Percentiles rank a stretch among this genome's conserved stretches.
These are phyloP conservation scores for Euschistus heros DNA, from an alignment of 1,140 invertebrate genomes.

Conservation along the genomic window DNA sequence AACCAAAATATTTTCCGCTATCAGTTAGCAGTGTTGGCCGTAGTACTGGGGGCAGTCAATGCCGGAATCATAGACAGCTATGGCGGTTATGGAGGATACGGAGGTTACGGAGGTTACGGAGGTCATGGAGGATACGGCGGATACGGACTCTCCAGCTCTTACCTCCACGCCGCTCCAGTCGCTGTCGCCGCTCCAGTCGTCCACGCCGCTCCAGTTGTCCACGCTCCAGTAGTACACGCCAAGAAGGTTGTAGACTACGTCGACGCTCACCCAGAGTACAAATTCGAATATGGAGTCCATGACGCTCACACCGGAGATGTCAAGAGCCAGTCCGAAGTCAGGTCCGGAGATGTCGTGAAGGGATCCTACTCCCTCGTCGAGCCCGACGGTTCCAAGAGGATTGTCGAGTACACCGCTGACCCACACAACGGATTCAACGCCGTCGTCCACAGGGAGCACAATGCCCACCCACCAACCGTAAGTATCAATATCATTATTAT, in stretches of 20 bases:
- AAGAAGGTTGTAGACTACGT: neutral
- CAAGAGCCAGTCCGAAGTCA: conserved; percentile 52
- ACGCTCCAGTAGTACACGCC: neutral
- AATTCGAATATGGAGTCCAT: conserved; percentile 52
- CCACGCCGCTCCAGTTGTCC: neutral
- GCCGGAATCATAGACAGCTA: neutral
- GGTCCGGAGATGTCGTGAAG: conserved; percentile 52
- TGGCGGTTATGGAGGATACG: neutral
- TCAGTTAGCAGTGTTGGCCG: conserved; percentile 14
- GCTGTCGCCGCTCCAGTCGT: conserved; percentile 3
- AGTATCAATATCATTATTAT: too few relatives aligned
- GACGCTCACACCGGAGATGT: conserved; percentile 53
- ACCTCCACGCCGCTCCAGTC: neutral
- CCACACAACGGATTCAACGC: conserved; percentile 21
- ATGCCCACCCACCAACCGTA: conserved; percentile 32
- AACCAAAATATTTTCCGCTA: neutral
- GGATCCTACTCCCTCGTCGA: conserved; percentile 48
- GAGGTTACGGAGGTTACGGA: neutral
- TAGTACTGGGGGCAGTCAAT: conserved; percentile 2
- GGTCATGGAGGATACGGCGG: neutral
- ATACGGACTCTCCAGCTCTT: neutral
- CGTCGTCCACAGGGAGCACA: conserved; percentile 33
- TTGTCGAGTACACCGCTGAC: conserved; percentile 31
- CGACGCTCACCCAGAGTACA: neutral
- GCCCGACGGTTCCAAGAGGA: conserved; percentile 31